phyloP scores from a whole-genome alignment of 1,140 invertebrate genomes.

The Macrosteles quadrilineatus region DNA sequence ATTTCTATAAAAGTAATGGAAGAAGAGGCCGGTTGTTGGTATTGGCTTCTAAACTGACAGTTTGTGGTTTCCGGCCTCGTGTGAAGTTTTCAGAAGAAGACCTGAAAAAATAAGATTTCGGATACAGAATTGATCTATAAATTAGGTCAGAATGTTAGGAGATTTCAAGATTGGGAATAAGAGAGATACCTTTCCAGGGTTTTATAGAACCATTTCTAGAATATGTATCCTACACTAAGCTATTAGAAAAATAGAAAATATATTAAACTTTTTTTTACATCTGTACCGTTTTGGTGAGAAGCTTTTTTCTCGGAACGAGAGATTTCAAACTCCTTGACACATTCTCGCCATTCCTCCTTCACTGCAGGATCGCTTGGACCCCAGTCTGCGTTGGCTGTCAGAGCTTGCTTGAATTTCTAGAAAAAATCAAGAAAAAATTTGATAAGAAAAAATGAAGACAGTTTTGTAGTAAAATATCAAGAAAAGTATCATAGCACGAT shows the following conservation, averaged over 20 bases:
- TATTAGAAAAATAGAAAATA: too few relatives aligned
- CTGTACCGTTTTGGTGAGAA: conserved; percentile 32
- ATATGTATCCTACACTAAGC: too few relatives aligned
- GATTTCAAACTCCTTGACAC: conserved; percentile 25
- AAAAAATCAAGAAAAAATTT: conserved; percentile 36
- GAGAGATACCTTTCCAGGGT: too few relatives aligned
- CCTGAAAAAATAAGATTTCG: conserved; percentile 1
- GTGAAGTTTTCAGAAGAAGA: conserved; percentile 15
- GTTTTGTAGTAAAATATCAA: neutral
- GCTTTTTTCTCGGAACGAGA: neutral
- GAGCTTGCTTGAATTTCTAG: conserved; percentile 47
- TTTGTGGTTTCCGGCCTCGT: neutral
- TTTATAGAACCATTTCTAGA: too few relatives aligned
- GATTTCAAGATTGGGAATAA: too few relatives aligned
- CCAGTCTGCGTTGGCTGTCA: conserved; percentile 48
- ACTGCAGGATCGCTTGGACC: conserved; percentile 47
- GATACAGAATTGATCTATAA: neutral
- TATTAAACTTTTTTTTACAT: too few relatives aligned
- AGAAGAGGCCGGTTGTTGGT: too few relatives aligned
- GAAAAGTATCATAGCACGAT: neutral
- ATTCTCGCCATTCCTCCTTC: conserved; percentile 38
- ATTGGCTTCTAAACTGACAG: conserved; percentile 11
- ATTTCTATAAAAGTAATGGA: too few relatives aligned
- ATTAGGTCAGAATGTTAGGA: too few relatives aligned
- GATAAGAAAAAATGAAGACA: neutral